These are phyloP conservation scores for Sarotherodon lohbergeri DNA, from an alignment of 2,113 vertebrate species.

Conservation along the genomic window DNA sequence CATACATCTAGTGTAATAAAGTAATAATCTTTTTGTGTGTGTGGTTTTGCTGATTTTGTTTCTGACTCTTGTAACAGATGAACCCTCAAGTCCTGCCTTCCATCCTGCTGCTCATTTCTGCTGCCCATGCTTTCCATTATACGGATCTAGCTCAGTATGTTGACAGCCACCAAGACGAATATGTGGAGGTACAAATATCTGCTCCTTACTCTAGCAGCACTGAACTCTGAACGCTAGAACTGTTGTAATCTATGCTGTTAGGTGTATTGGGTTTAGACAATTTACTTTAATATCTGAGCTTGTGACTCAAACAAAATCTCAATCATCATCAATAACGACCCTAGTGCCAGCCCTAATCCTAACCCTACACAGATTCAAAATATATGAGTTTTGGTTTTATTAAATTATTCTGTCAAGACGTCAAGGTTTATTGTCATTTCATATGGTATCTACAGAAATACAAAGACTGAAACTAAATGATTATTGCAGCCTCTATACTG, in stretches of 20 bases:
- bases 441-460: neutral
- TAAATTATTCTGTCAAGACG: neutral
- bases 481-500: neutral
- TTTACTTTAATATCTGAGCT: neutral
- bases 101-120: slow-evolving; percentile 33
- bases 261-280: neutral
- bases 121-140: slow-evolving; percentile 45
- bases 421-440: neutral
- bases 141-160: slow-evolving; percentile 40
- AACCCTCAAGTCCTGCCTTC: neutral
- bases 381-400: neutral
- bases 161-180: slow-evolving; percentile 63
- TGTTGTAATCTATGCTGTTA: neutral
- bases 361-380: neutral
- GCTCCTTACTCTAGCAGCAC: neutral
- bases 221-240: neutral
- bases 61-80: slow-evolving; percentile 45
- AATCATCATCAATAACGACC: neutral
- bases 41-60: neutral
- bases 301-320: neutral
- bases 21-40: neutral
- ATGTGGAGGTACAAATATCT: slow-evolving; percentile 51
- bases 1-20: neutral
- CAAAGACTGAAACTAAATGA: neutral
- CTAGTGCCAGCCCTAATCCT: neutral